phyloP scores from a whole-genome alignment of 2,113 vertebrate genomes.

The Oncorhynchus clarkii region DNA sequence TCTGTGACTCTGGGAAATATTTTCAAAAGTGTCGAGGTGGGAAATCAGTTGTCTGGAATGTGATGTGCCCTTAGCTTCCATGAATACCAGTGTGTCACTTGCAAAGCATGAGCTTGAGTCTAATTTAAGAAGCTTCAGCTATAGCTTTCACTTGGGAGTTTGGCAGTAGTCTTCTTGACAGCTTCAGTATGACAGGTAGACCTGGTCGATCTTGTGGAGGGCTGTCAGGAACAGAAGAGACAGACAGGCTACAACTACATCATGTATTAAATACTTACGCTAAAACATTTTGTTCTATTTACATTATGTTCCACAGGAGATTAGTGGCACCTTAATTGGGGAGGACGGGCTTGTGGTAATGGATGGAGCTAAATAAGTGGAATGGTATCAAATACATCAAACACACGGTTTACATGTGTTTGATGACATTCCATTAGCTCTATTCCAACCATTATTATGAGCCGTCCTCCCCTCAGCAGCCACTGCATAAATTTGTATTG shows the following conservation, averaged over 20 bases:
- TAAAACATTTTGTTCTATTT: too few relatives aligned
- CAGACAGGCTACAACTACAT: conserved; percentile 11
- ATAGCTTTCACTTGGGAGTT: conserved; percentile 36
- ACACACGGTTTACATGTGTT: too few relatives aligned
- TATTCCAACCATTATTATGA: too few relatives aligned
- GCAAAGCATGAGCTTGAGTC: conserved; percentile 44
- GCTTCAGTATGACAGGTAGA: conserved; percentile 30
- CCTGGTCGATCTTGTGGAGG: conserved; percentile 24
- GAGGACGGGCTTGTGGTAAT: too few relatives aligned
- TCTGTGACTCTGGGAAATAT: neutral
- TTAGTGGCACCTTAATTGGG: too few relatives aligned
- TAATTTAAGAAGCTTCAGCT: conserved; percentile 53
- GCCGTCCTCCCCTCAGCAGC: too few relatives aligned
- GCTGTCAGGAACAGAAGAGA: conserved; percentile 20
- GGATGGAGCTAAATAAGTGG: too few relatives aligned
- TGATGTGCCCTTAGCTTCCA: conserved; percentile 44
- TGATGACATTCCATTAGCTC: too few relatives aligned
- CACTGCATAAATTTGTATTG: too few relatives aligned
- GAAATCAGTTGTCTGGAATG: conserved; percentile 3
- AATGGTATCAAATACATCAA: too few relatives aligned
- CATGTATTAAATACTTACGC: too few relatives aligned
- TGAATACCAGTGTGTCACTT: conserved; percentile 51
- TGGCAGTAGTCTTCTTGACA: conserved; percentile 26
- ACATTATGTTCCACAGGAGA: too few relatives aligned
- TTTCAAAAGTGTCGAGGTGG: neutral